Evolutionary conservation across 64 coral and sea anemone genomes (phyloP).

Genomic region (Montipora foliosa): DNA sequence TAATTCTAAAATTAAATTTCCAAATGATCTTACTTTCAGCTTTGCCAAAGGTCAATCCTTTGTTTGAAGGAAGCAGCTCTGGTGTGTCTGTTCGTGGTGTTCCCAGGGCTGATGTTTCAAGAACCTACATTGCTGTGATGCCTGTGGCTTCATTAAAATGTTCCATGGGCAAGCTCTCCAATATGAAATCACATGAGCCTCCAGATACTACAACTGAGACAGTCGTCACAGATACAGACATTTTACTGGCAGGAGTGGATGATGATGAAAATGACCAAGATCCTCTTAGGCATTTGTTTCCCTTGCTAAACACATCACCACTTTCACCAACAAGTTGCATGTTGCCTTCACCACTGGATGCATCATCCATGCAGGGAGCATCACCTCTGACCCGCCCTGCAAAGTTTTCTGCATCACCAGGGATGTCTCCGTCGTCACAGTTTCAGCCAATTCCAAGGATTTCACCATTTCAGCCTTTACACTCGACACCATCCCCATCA

Average conservation of each 20-base stretch:
- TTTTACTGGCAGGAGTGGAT: conserved; percentile 89
- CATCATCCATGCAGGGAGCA: conserved; percentile 64
- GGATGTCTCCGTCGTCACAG: conserved; percentile 70
- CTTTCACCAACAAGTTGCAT: conserved; percentile 70
- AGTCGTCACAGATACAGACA: conserved; percentile 90
- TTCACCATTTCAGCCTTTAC: conserved; percentile 91
- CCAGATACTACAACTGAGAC: conserved; percentile 83
- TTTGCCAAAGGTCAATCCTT: conserved; percentile 69
- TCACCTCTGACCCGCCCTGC: conserved; percentile 66
- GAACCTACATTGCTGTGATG: conserved; percentile 88
- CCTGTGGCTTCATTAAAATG: conserved; percentile 71
- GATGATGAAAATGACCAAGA: conserved; percentile 88
- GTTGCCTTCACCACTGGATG: conserved; percentile 71
- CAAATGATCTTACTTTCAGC: conserved; percentile 14
- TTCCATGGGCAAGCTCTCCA: conserved; percentile 54
- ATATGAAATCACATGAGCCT: conserved; percentile 49
- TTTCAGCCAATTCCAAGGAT: conserved; percentile 90
- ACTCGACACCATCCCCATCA: conserved; percentile 79
- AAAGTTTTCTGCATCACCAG: conserved; percentile 67
- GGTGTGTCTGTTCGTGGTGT: conserved; percentile 70
- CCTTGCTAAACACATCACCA: conserved; percentile 72
- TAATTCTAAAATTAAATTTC: too few relatives aligned
- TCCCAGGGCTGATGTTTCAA: conserved; percentile 80
- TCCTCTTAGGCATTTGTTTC: conserved; percentile 84
- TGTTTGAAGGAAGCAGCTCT: conserved; percentile 62